Evolutionary conservation across 2,113 vertebrate genomes (phyloP).

Genomic region (Papio anubis): DNA sequence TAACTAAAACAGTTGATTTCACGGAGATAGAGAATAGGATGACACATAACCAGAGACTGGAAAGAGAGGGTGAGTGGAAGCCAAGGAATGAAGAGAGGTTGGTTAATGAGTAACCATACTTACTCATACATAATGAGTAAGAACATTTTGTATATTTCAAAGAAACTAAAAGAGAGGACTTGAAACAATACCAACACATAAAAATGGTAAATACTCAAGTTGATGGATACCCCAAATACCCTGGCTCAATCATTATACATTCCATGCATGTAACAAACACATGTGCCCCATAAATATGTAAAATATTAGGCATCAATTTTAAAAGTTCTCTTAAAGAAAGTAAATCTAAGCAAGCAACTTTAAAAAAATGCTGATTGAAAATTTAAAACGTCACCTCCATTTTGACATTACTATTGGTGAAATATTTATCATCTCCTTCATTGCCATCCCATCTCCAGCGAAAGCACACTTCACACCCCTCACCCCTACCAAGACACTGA

Average conservation of each 20-base stretch:
- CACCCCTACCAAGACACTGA: background rate
- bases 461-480: background rate
- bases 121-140: background rate
- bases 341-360: background rate
- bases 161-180: background rate
- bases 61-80: background rate
- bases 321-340: background rate
- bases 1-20: background rate
- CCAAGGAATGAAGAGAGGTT: background rate
- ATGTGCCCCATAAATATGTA: background rate
- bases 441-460: background rate
- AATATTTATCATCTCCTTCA: background rate
- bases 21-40: background rate
- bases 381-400: background rate
- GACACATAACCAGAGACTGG: background rate
- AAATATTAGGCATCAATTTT: background rate
- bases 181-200: background rate
- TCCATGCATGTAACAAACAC: background rate
- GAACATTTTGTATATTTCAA: background rate
- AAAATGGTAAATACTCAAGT: background rate
- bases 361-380: background rate
- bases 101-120: background rate
- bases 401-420: background rate
- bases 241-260: background rate
- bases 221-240: background rate